A percentile compares a stretch with the other conserved stretches of the same genome.
Conservation (phyloP, 35 echinoderm and acorn worm genomes). For the Acanthaster planci region DNA sequence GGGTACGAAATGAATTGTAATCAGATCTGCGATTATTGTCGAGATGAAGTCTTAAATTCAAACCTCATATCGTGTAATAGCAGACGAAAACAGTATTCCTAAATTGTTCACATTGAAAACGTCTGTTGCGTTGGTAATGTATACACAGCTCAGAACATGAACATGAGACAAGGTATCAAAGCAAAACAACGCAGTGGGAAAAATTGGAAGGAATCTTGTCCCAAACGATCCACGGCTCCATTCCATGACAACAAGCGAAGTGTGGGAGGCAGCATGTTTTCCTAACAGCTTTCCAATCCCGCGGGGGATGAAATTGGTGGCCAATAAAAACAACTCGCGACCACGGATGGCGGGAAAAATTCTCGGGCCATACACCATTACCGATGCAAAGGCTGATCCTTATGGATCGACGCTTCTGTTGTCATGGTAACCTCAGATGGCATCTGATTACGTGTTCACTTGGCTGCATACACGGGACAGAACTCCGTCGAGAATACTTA, state of each 20-base stretch:
- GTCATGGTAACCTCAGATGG: background rate
- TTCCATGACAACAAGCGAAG: background rate
- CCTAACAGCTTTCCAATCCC: background rate
- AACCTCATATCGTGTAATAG: too few species aligned
- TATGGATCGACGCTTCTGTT: constrained; percentile 1
- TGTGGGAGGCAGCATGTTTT: background rate
- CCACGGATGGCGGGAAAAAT: background rate
- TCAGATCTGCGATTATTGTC: too few species aligned
- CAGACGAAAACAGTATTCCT: too few species aligned
- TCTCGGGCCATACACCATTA: background rate
- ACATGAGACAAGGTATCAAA: too few species aligned
- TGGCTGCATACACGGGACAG: too few species aligned
- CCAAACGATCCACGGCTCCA: background rate
- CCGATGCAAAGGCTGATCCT: background rate
- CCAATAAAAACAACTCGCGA: background rate
- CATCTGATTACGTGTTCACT: background rate
- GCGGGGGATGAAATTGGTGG: background rate
- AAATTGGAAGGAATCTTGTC: constrained; percentile 6
- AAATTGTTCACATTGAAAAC: too few species aligned
- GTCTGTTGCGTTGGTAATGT: too few species aligned
- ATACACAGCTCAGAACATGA: too few species aligned
- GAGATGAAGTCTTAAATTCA: too few species aligned
- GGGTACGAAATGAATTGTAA: too few species aligned
- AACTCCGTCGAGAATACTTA: too few species aligned
- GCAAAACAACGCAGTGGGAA: too few species aligned